A percentile compares a stretch with the other conserved stretches of the same genome.
These are phyloP conservation scores for Embiotoca jacksoni DNA, from an alignment of 2,113 vertebrate species.

Conservation along the genomic window DNA sequence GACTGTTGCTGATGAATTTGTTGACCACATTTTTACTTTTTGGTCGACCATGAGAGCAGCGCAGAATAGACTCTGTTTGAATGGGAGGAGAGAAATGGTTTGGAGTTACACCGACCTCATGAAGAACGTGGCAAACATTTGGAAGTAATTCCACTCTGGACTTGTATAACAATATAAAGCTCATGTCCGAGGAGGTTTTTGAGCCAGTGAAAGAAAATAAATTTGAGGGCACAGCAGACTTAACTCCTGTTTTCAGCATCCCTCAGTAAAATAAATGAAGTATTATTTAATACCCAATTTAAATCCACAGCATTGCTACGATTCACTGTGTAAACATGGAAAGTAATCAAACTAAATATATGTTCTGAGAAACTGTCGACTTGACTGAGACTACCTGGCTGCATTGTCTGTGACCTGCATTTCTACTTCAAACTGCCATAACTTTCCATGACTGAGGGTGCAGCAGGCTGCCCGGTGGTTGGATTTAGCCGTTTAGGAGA, in stretches of 20 bases:
- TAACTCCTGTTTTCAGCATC: slow-evolving; percentile 17
- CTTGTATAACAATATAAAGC: slow-evolving; percentile 44
- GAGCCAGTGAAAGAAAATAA: slow-evolving; percentile 57
- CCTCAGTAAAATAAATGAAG: slow-evolving; percentile 32
- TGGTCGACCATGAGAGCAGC: slow-evolving; percentile 30
- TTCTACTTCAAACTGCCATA: slow-evolving; percentile 36
- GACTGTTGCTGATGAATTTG: slow-evolving; percentile 27
- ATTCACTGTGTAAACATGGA: slow-evolving; percentile 55
- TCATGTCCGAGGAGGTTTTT: slow-evolving; percentile 29
- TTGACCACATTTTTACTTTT: slow-evolving; percentile 34
- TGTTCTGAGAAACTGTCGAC: slow-evolving; percentile 41
- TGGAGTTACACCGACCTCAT: slow-evolving; percentile 58
- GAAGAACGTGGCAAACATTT: slow-evolving; percentile 66
- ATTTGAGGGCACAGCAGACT: slow-evolving; percentile 9
- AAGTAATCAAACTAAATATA: slow-evolving; percentile 51
- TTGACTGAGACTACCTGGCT: slow-evolving; percentile 31
- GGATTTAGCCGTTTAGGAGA: slow-evolving; percentile 21
- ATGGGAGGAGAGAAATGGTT: slow-evolving; percentile 36
- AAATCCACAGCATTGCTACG: slow-evolving; percentile 17
- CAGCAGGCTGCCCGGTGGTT: slow-evolving; percentile 33
- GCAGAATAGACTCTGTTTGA: slow-evolving; percentile 25
- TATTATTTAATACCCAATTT: slow-evolving; percentile 27
- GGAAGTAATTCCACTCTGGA: slow-evolving; percentile 52
- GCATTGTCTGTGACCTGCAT: slow-evolving; percentile 35
- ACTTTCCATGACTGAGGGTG: slow-evolving; percentile 38